Evolutionary conservation across 2,888 invertebrate species (phyloP).

Genomic region (Andrena haemorrhoa): DNA sequence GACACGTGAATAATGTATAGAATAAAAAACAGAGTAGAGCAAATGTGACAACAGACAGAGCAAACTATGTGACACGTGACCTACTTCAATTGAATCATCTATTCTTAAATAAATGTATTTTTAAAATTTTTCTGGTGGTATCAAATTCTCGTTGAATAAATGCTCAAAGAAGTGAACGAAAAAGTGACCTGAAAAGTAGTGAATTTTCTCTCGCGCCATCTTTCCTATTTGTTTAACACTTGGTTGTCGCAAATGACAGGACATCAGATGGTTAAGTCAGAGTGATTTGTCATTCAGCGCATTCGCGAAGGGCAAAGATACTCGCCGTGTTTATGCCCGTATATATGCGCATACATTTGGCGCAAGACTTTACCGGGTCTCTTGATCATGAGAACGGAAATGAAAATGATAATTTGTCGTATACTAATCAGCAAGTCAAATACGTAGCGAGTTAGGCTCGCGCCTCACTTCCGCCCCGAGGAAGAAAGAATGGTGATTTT

Average conservation of each 20-base stretch:
- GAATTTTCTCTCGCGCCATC: neutral
- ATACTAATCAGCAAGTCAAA: constrained; percentile 67
- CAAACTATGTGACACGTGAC: too few relatives aligned
- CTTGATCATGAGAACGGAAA: constrained; percentile 64
- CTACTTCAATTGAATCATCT: neutral
- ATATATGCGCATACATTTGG: constrained; percentile 67
- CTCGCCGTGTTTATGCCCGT: constrained; percentile 56
- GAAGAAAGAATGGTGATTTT: constrained; percentile 57
- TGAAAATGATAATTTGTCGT: constrained; percentile 68
- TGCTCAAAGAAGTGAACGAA: neutral
- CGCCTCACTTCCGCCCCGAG: constrained; percentile 6
- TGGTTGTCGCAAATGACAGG: constrained; percentile 7
- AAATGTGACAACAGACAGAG: too few relatives aligned
- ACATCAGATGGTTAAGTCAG: constrained; percentile 31
- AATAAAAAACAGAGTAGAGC: too few relatives aligned
- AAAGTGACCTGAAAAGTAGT: neutral
- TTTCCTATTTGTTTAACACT: neutral
- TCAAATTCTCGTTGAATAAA: neutral
- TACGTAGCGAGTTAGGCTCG: constrained; percentile 40
- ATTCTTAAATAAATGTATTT: neutral
- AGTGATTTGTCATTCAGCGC: constrained; percentile 56
- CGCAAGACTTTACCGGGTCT: constrained; percentile 63
- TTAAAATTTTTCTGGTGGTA: neutral
- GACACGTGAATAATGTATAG: too few relatives aligned
- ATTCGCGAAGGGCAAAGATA: constrained; percentile 64